Base-by-base conservation (phyloP, 1,140 invertebrate species). In the Metaphire vulgaris region DNA sequence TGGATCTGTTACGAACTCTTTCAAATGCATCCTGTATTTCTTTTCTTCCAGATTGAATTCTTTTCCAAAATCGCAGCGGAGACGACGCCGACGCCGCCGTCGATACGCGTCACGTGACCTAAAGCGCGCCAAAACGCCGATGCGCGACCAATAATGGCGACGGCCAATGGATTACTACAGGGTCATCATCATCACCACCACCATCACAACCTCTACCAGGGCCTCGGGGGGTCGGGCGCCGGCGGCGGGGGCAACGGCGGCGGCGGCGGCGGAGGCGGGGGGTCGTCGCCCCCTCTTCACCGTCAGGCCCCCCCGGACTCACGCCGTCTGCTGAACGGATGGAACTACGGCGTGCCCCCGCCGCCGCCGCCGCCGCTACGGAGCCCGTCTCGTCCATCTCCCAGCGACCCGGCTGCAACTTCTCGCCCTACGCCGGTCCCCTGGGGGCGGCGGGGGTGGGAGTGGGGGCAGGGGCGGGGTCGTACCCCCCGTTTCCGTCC, bases 241-340 rank as follows among this genome's bases (percentile, higher is more conserved):
- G 6, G 6, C 41, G 41, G 6, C 41, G 41, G 41, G 6, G 41
- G 41, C 41, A n/a, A n/a, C n/a, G 41, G 41, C 6, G 6, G 6
- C 41, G 41, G 6, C 41, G 41, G 41, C 41, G 41, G 41, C 41
- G 6, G 6, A 12, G 41, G 41, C 41, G 41, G 41, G 41, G 41
- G 41, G 6, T 12, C 72, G 41, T 34, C 33, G n/a, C 67, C n/a
- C 30, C 67, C 6, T 12, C 56, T 15, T 65, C 67, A 69, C 30
- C 67, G 30, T 31, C 67, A 69, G 28, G n/a, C 67, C 2, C 56
- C 26, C 14, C 68, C 68, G 30, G 72, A 73, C 72, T 34, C 32
- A 21, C 72, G 72, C n/a, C 32, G 72, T n/a, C 28, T 73, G 30
- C 34, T 73, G 31, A 73, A 73, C 34, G 72, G 72, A 15, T 73